Evolutionary conservation across 2,888 invertebrate genomes (phyloP).

Genomic region (Crioceris asparagi): DNA sequence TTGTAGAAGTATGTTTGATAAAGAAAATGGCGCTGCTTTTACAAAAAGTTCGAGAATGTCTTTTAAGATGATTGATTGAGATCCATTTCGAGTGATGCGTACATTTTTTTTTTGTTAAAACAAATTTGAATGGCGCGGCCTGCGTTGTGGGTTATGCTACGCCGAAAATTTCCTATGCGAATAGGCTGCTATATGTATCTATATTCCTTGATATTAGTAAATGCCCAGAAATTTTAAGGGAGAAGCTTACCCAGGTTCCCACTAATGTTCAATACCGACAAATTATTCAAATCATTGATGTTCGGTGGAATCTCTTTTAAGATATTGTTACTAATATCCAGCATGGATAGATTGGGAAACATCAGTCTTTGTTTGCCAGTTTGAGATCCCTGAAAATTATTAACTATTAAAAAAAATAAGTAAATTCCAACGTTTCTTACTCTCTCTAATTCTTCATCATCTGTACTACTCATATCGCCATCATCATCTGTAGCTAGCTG

Average conservation of each 20-base stretch:
- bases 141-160: too few relatives aligned
- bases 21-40: too few relatives aligned
- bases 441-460: conserved; percentile 54
- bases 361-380: conserved; percentile 59
- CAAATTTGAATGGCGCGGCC: too few relatives aligned
- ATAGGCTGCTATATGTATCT: too few relatives aligned
- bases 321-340: conserved; percentile 86
- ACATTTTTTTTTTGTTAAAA: too few relatives aligned
- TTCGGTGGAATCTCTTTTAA: conserved; percentile 69
- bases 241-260: conserved; percentile 63
- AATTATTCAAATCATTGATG: conserved; percentile 71
- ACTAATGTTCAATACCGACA: conserved; percentile 91
- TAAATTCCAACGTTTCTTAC: conserved; percentile 34
- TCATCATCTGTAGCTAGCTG: conserved; percentile 74
- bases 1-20: too few relatives aligned
- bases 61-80: too few relatives aligned
- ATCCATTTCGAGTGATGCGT: too few relatives aligned
- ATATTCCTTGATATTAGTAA: too few relatives aligned
- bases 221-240: too few relatives aligned
- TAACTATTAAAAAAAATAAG: conserved; percentile 7
- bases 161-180: too few relatives aligned
- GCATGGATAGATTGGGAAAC: conserved; percentile 88
- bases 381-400: conserved; percentile 35
- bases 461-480: conserved; percentile 48
- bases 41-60: too few relatives aligned